Conservation (phyloP, 2,888 invertebrate species). For the Furcula furcula region DNA sequence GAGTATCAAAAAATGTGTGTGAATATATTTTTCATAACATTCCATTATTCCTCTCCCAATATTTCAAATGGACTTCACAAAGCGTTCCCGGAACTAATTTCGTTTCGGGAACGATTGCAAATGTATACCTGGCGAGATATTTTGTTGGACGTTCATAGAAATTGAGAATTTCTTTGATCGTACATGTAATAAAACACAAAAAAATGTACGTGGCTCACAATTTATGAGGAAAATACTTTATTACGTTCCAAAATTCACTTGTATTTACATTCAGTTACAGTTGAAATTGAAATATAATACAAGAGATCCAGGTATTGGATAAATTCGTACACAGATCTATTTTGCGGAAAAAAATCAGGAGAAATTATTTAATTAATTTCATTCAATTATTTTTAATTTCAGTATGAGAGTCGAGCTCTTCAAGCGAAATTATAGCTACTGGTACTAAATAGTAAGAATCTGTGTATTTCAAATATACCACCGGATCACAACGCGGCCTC, state of each 20-base stretch:
- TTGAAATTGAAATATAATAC: slow-evolving; percentile 1
- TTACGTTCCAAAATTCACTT: slow-evolving; percentile 5
- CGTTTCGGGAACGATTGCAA: slow-evolving; percentile 33
- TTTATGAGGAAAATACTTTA: slow-evolving; percentile 19
- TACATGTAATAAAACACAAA: slow-evolving; percentile 32
- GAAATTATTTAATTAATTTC: too few species aligned
- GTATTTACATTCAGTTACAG: neutral
- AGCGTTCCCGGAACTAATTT: slow-evolving; percentile 34
- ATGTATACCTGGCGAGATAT: slow-evolving; percentile 24
- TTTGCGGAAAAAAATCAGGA: too few species aligned
- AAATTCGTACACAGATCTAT: neutral
- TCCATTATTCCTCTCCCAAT: slow-evolving; percentile 19
- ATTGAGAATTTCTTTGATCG: slow-evolving; percentile 33
- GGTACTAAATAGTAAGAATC: too few species aligned
- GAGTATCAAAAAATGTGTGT: neutral
- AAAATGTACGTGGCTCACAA: slow-evolving; percentile 17
- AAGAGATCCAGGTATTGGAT: neutral
- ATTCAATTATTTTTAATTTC: too few species aligned
- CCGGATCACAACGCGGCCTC: too few species aligned
- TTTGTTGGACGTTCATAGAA: slow-evolving; percentile 28
- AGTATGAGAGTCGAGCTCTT: too few species aligned
- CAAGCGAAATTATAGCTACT: too few species aligned
- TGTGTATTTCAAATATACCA: too few species aligned
- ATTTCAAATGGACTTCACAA: slow-evolving; percentile 19
- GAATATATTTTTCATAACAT: slow-evolving; percentile 30